These are phyloP conservation scores for Platycercus adscitus DNA, from an alignment of 2,113 vertebrate genomes.

Conservation along the genomic window DNA sequence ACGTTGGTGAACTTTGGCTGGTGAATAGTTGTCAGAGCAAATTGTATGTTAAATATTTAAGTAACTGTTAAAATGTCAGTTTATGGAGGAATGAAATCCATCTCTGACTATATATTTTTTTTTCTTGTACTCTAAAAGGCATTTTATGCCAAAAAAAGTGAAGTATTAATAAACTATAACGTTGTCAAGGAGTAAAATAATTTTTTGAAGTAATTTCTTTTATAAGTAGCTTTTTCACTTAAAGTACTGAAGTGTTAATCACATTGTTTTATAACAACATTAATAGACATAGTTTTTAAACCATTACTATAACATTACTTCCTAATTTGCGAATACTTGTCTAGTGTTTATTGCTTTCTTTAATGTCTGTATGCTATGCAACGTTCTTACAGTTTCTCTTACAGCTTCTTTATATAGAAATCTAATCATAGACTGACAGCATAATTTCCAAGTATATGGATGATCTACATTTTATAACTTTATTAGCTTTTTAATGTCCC, in stretches of 20 bases:
- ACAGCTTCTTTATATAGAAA: slow-evolving; percentile 23
- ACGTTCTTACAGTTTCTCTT: not conserved
- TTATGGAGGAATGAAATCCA: not conserved
- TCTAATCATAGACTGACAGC: slow-evolving; percentile 24
- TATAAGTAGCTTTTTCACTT: not conserved
- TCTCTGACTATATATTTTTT: not conserved
- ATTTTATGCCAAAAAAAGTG: not conserved
- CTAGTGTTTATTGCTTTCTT: not conserved
- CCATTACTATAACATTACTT: not conserved
- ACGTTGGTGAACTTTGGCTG: not conserved
- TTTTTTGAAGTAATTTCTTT: not conserved
- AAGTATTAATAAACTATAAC: not conserved
- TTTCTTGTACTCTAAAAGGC: not conserved
- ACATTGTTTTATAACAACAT: not conserved
- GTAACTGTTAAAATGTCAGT: not conserved
- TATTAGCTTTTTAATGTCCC: slow-evolving; percentile 35
- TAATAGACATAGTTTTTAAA: not conserved
- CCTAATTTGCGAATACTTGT: not conserved
- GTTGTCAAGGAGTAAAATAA: not conserved
- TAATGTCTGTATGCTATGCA: not conserved
- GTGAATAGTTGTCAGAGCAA: not conserved
- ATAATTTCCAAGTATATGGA: slow-evolving; percentile 22
- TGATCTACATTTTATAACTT: not conserved
- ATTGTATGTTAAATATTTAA: not conserved
- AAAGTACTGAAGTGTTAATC: not conserved